Evolutionary conservation across 2,888 invertebrate genomes (phyloP).

Genomic region (Kryphioiulus occultus): DNA sequence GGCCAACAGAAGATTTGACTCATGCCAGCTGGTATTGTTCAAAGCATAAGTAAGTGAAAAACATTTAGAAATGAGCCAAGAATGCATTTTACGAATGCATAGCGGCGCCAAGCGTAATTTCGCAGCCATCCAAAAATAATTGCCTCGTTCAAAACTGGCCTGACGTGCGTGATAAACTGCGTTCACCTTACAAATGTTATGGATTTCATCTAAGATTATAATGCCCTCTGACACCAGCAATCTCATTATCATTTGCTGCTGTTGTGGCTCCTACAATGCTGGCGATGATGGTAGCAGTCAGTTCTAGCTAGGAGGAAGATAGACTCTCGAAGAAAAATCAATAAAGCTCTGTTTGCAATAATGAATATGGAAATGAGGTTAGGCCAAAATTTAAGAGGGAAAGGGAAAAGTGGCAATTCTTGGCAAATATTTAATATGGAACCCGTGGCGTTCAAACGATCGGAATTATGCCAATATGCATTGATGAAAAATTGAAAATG

Average conservation of each 20-base stretch:
- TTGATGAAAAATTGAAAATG: neutral
- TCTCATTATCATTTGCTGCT: conserved; percentile 40
- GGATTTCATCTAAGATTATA: conserved; percentile 40
- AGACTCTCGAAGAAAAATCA: conserved; percentile 36
- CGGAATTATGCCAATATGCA: neutral
- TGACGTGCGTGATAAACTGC: conserved; percentile 34
- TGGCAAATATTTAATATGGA: neutral
- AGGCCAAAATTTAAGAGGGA: conserved; percentile 39
- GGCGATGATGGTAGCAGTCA: conserved; percentile 28
- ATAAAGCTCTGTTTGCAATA: conserved; percentile 40
- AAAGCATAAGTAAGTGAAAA: neutral
- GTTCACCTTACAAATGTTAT: conserved; percentile 40
- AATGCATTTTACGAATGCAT: neutral
- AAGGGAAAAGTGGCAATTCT: conserved; percentile 32
- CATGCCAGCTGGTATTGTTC: neutral
- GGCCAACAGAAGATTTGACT: neutral
- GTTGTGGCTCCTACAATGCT: conserved; percentile 36
- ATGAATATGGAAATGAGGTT: conserved; percentile 40
- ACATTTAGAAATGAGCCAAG: neutral
- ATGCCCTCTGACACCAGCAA: conserved; percentile 39
- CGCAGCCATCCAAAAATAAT: conserved; percentile 33
- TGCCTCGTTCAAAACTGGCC: conserved; percentile 34
- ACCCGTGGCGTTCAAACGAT: neutral
- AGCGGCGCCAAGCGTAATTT: neutral
- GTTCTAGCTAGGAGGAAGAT: conserved; percentile 32